Conservation (phyloP, 2,888 invertebrate genomes). For the Apantesis nais region DNA sequence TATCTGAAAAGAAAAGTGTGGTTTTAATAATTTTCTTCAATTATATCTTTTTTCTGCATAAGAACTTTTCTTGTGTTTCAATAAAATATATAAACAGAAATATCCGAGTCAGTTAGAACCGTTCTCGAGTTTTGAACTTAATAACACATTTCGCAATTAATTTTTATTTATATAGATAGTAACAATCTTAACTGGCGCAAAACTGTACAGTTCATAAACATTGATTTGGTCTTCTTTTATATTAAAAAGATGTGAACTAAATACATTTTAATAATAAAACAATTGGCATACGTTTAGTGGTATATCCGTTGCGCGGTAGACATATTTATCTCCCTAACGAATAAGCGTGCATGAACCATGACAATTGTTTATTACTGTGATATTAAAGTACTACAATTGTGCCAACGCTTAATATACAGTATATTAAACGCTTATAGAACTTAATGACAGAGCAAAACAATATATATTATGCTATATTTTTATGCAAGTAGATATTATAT, state of each 20-base stretch:
- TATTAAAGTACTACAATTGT: background rate
- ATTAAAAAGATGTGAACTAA: background rate
- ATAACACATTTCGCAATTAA: too few species aligned
- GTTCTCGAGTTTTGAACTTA: too few species aligned
- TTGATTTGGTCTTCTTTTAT: background rate
- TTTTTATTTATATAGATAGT: too few species aligned
- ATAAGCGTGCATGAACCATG: background rate
- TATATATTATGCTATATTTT: background rate
- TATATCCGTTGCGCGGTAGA: background rate
- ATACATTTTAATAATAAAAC: slow-evolving; percentile 3
- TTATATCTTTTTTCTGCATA: too few species aligned
- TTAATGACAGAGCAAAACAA: background rate
- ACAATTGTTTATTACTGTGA: slow-evolving; percentile 2
- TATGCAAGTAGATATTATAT: background rate
- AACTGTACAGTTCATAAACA: background rate
- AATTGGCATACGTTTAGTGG: slow-evolving; percentile 1
- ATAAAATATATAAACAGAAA: too few species aligned
- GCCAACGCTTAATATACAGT: slow-evolving; percentile 1
- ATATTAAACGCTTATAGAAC: background rate
- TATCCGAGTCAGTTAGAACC: too few species aligned
- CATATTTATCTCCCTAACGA: background rate
- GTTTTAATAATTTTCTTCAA: too few species aligned
- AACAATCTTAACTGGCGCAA: too few species aligned
- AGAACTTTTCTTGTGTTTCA: too few species aligned
- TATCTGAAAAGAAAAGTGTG: too few species aligned